Evolutionary conservation across 1,140 invertebrate species (phyloP), one percentile per base, ranked within the genome.

Genomic region (Halesus radiatus): DNA sequence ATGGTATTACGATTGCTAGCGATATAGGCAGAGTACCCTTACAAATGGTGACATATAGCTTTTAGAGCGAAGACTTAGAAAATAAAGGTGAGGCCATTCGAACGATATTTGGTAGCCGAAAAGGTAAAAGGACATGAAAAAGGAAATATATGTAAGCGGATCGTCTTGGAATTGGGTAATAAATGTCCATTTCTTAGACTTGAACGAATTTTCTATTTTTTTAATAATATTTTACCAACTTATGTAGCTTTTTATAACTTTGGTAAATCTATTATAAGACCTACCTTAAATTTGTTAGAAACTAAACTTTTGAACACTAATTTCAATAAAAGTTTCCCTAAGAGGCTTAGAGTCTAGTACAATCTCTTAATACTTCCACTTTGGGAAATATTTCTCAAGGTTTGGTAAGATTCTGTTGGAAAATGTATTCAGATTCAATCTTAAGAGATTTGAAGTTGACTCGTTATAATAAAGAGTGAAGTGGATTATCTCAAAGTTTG

Each of bases 21-120:
- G 1, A 50, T 8, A 20, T 45, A 26, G 66, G n/a, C n/a, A 62
- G 18, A 20, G 50, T 53, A 45, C 32, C 29, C 62, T 45, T 62
- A 29, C 32, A 66, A 53, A 79, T 79, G 66, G 78, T 79, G 78
- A 79, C 78, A 79, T 37, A 79, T 74, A 72, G 78, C 78, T 79
- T 79, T 79, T 79, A 79, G 68, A 79, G 78, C 53, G 56, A 79
- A 60, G 78, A 54, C 64, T 79, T 74, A 58, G 78, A 56, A 78
- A 73, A 79, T 79, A 64, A 53, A 79, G 68, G 68, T 73, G 78
- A 53, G 53, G 54, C 78, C 45, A 79, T 79, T 62, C 22, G 53
- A 73, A 79, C 20, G 78, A 23, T 53, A 78, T 78, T 78, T 68
- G 60, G 15, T 22, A 29, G 76, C 58, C 29, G 23, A 45, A 78